Conservation (phyloP, 2,113 vertebrate genomes). For the Seriola quinqueradiata region DNA sequence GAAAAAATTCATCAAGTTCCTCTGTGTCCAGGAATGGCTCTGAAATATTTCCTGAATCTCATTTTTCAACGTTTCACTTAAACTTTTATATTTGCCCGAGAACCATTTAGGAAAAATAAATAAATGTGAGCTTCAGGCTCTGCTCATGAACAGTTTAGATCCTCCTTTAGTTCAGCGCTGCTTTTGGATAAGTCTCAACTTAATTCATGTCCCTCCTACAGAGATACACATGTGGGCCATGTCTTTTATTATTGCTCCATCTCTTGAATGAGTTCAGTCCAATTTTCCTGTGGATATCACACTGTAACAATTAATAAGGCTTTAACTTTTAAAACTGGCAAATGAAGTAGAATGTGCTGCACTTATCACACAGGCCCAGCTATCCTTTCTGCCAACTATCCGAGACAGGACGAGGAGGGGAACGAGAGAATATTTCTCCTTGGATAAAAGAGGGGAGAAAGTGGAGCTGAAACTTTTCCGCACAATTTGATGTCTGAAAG, state of each 20-base stretch:
- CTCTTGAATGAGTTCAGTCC: conserved; percentile 62
- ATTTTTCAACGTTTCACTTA: neutral
- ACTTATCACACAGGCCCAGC: conserved; percentile 66
- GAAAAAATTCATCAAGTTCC: neutral
- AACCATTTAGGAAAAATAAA: conserved; percentile 28
- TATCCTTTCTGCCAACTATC: conserved; percentile 68
- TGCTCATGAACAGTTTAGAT: conserved; percentile 16
- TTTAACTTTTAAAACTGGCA: conserved; percentile 70
- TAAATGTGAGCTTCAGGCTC: conserved; percentile 12
- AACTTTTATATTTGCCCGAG: conserved; percentile 18
- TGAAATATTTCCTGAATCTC: neutral
- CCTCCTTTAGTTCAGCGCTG: conserved; percentile 22
- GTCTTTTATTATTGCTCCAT: conserved; percentile 62
- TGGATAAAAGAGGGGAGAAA: conserved; percentile 69
- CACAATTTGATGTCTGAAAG: conserved; percentile 84
- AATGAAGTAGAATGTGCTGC: conserved; percentile 61
- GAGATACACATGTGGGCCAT: conserved; percentile 55
- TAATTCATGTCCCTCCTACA: conserved; percentile 46
- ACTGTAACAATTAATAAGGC: conserved; percentile 67
- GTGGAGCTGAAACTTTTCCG: conserved; percentile 77
- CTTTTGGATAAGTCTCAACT: conserved; percentile 51
- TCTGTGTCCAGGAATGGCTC: neutral
- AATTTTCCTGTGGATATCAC: conserved; percentile 67
- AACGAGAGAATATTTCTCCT: conserved; percentile 66
- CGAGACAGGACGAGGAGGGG: conserved; percentile 55